These are phyloP conservation scores for Urophycis tenuis DNA, from an alignment of 2,797 vertebrate species.

Conservation along the genomic window DNA sequence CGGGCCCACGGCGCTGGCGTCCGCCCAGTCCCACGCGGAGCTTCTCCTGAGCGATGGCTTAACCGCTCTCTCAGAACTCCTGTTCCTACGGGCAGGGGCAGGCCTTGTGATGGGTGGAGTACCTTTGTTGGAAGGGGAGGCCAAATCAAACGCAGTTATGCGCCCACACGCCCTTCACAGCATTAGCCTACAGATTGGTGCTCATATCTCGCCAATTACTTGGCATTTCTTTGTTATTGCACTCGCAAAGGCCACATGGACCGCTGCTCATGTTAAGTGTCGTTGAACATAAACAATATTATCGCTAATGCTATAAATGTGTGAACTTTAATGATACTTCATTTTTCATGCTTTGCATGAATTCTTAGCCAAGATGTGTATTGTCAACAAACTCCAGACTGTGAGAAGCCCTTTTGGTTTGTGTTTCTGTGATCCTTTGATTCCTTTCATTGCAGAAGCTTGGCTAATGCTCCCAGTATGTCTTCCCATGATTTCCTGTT, in stretches of 20 bases:
- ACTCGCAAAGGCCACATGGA: too few species aligned
- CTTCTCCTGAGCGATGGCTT: conserved; percentile 20
- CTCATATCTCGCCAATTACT: too few species aligned
- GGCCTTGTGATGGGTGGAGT: too few species aligned
- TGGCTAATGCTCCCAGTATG: neutral
- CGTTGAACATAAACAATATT: neutral
- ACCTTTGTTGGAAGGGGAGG: neutral
- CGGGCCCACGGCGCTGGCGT: conserved; percentile 48
- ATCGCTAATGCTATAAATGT: neutral
- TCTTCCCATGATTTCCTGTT: neutral
- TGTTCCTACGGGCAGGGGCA: neutral
- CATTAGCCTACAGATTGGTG: neutral
- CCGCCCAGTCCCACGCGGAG: conserved; percentile 39
- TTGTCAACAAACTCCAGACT: neutral
- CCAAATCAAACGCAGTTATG: neutral
- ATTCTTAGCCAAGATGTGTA: neutral
- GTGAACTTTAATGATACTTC: neutral
- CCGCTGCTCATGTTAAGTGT: neutral
- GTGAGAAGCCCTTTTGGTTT: neutral
- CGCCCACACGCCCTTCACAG: neutral
- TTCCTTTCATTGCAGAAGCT: neutral
- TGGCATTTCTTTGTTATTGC: too few species aligned
- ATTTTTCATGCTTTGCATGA: neutral
- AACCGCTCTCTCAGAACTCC: neutral
- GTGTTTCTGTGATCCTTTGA: neutral